Evolutionary conservation across 2,797 vertebrate species (phyloP), one percentile per base, ranked within the genome.

Genomic region (Ptychobarbus kaznakovi): DNA sequence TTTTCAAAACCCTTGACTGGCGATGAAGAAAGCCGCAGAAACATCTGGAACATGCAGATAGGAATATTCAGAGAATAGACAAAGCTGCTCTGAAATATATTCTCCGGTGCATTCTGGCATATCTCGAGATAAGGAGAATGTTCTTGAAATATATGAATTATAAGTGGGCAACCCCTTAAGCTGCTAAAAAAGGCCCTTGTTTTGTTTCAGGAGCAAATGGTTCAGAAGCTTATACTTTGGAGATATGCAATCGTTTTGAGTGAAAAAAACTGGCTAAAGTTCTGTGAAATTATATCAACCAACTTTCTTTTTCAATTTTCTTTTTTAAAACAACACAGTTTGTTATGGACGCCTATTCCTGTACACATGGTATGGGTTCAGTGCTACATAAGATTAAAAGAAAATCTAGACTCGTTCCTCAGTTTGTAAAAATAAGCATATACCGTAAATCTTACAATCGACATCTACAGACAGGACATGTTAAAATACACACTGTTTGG

Each of bases 1-100:
- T 85, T 85, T 84, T 82, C 38, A 74, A 80, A 83, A 66, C 46
- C 80, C 58, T 72, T 85, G 46, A 85, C 81, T 58, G 61, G 63
- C 53, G 11, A 68, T 79, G 58, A 83, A 86, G 68, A 82, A 86
- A 73, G 63, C 63, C n/a, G 10, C n/a, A 22, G 35, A 82, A 82
- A 86, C 84, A 86, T 83, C 40, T 88, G 84, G 84, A 86, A 75
- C 68, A 83, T 82, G 75, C 72, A 82, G 73, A 84, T 85, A 87
- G 78, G 80, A 87, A 35, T 75, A 81, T 79, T 56, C 15, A 18
- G 51, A 81, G 46, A 46, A 49, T 32, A 40, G 56, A 73, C 56
- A 35, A 80, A 85, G 58, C 38, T 18, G 40, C 80, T 82, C 73
- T 78, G 80, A 86, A 86, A 86, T 86, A 69, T 82, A 42, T 82